A percentile compares a stretch with the other conserved stretches of the same genome.
phyloP scores from a whole-genome alignment of 2,113 vertebrate genomes.

The Typhlomys cinereus region DNA sequence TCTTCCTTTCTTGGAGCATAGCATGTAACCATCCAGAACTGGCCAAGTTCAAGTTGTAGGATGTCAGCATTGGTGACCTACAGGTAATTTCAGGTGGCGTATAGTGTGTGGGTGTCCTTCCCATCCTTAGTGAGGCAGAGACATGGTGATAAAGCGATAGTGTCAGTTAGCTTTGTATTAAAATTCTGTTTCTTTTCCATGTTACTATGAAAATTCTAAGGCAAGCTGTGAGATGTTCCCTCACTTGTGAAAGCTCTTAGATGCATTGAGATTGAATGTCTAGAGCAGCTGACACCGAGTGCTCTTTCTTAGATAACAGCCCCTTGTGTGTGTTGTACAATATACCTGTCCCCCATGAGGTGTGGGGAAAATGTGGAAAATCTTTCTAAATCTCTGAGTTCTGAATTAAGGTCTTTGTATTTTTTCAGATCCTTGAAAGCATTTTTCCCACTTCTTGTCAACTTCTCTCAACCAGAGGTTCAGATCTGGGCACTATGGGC shows the following conservation, averaged over 20 bases:
- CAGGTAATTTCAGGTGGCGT: conserved; percentile 84
- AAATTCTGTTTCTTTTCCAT: conserved; percentile 11
- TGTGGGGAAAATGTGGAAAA: not conserved
- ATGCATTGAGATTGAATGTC: not conserved
- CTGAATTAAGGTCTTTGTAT: conserved; percentile 46
- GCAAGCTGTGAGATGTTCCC: not conserved
- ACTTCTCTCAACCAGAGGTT: conserved; percentile 94
- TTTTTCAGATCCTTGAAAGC: conserved; percentile 94
- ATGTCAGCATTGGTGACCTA: conserved; percentile 91
- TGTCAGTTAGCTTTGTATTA: not conserved
- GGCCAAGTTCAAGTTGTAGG: conserved; percentile 92
- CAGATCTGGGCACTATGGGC: conserved; percentile 99
- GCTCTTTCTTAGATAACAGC: not conserved
- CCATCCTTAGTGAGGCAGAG: not conserved
- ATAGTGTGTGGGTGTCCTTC: not conserved
- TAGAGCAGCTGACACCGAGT: not conserved
- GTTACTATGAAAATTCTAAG: conserved; percentile 36
- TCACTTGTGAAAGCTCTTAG: not conserved
- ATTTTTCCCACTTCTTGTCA: conserved; percentile 95
- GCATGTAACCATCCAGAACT: conserved; percentile 90
- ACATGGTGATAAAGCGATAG: not conserved
- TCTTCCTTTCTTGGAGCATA: conserved; percentile 66
- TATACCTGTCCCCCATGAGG: not conserved
- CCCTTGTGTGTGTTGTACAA: not conserved
- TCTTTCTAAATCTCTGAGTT: not conserved